Conservation (phyloP, 2,797 vertebrate species). For the Hylomyscus alleni region DNA sequence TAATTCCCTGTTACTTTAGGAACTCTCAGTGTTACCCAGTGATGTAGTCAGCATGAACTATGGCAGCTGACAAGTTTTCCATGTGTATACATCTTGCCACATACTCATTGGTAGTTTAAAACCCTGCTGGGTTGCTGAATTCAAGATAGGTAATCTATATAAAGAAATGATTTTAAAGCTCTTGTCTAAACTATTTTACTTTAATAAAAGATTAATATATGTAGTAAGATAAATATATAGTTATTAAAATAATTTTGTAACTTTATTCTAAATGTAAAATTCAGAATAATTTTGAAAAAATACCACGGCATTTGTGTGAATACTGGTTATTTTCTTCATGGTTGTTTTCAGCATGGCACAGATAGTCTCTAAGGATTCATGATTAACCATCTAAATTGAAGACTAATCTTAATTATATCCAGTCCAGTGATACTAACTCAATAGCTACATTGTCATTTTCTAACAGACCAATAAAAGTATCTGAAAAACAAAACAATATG, state of each 20-base stretch:
- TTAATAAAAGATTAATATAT: background rate
- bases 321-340: background rate
- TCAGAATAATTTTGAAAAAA: background rate
- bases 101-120: background rate
- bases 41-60: background rate
- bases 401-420: slow-evolving; percentile 14
- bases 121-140: background rate
- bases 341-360: slow-evolving; percentile 5
- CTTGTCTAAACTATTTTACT: background rate
- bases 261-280: slow-evolving; percentile 44
- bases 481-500: slow-evolving; percentile 1
- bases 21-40: background rate
- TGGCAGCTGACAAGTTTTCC: background rate
- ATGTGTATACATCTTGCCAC: background rate
- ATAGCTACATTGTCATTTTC: slow-evolving; percentile 18
- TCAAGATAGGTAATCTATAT: slow-evolving; percentile 19
- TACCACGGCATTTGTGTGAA: slow-evolving; percentile 41
- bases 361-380: slow-evolving; percentile 42
- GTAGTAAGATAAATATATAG: slow-evolving; percentile 37
- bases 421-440: slow-evolving; percentile 15
- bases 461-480: slow-evolving; percentile 13
- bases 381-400: slow-evolving; percentile 2
- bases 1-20: background rate
- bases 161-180: slow-evolving; percentile 28
- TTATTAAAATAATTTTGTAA: slow-evolving; percentile 39